These are phyloP conservation scores for Perognathus longimembris DNA, from an alignment of 2,113 vertebrate species.

Conservation along the genomic window DNA sequence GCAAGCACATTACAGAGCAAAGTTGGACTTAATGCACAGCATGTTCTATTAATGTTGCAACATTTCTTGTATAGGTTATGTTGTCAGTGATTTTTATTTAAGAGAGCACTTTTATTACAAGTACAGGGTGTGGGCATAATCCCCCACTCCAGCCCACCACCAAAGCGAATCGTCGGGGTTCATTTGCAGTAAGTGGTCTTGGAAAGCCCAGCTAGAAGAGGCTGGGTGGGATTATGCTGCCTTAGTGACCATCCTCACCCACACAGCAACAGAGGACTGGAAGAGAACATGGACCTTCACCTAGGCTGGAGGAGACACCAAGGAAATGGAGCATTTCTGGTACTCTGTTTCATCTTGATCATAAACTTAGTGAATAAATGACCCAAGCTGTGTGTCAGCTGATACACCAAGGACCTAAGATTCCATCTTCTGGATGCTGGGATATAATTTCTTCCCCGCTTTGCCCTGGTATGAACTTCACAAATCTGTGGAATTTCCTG, in stretches of 20 bases:
- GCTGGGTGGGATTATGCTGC: conserved; percentile 15
- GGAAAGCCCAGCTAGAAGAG: conserved; percentile 42
- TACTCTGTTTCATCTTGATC: neutral
- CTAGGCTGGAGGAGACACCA: neutral
- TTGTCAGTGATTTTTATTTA: conserved; percentile 87
- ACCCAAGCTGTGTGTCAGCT: neutral
- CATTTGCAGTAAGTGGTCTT: conserved; percentile 54
- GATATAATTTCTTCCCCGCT: neutral
- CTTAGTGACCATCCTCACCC: neutral
- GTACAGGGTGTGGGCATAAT: conserved; percentile 73
- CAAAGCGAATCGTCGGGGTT: conserved; percentile 70
- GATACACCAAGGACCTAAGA: neutral
- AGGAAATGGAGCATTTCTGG: neutral
- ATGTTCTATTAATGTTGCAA: conserved; percentile 84
- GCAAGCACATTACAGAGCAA: conserved; percentile 79
- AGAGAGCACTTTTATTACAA: conserved; percentile 81
- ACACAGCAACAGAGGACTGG: neutral
- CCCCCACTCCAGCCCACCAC: neutral
- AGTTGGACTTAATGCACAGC: conserved; percentile 80
- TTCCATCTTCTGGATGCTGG: neutral
- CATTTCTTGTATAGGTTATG: conserved; percentile 84
- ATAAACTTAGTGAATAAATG: conserved; percentile 3
- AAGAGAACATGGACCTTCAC: neutral
- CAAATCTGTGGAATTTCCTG: neutral
- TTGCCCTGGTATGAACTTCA: neutral